These are phyloP conservation scores for Anas bernieri DNA, from an alignment of 2,797 vertebrate genomes.

Conservation along the genomic window DNA sequence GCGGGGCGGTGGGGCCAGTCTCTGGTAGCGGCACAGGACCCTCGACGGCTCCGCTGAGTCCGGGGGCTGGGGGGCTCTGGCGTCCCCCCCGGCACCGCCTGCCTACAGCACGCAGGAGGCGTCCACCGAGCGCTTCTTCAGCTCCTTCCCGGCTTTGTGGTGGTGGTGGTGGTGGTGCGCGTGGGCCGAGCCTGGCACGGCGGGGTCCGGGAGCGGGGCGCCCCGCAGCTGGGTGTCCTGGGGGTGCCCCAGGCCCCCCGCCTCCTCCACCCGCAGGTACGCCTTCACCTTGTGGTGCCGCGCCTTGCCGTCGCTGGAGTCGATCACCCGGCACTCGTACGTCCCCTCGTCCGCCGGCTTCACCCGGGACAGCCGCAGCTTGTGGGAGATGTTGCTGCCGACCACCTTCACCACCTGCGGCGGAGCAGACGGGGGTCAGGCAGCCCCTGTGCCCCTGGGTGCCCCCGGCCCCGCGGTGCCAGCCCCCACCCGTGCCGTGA, in stretches of 20 bases:
- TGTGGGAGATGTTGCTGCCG: conserved; percentile 97
- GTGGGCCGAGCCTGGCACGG: background rate
- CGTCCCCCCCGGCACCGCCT: background rate
- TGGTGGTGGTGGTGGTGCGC: conserved; percentile 77
- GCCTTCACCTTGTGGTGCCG: conserved; percentile 91
- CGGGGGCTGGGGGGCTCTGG: background rate
- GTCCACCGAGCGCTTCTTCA: conserved; percentile 84
- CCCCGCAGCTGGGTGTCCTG: conserved; percentile 68
- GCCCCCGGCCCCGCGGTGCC: background rate
- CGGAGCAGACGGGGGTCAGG: background rate
- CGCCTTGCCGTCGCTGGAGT: conserved; percentile 87
- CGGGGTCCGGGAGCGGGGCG: conserved; percentile 57
- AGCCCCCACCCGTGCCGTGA: accelerated
- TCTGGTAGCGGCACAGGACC: background rate
- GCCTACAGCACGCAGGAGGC: conserved; percentile 84
- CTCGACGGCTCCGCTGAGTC: conserved; percentile 36
- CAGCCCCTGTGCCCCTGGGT: background rate
- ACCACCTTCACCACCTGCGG: conserved; percentile 93
- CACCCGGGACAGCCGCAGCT: conserved; percentile 91
- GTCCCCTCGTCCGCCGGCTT: conserved; percentile 91
- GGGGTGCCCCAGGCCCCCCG: conserved; percentile 71
- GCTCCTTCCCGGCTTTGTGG: conserved; percentile 82
- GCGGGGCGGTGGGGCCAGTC: background rate
- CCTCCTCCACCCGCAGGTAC: conserved; percentile 87
- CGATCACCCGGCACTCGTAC: conserved; percentile 94